These are phyloP conservation scores for Isoperla grammatica DNA, from an alignment of 2,888 invertebrate genomes.

Conservation along the genomic window DNA sequence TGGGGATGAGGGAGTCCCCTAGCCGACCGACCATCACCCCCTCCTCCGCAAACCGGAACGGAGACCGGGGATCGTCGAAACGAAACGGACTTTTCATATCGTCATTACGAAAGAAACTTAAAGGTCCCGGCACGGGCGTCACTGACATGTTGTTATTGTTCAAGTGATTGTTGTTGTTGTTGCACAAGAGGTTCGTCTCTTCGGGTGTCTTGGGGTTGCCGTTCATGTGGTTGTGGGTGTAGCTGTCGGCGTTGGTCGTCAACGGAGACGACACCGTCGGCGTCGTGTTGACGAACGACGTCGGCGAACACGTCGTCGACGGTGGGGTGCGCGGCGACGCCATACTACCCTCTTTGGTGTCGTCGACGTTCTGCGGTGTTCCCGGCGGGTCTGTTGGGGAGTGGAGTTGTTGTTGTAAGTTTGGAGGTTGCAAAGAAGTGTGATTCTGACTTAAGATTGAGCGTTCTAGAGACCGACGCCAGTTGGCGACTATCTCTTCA, in stretches of 20 bases:
- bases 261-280: constrained; percentile 27
- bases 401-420: constrained; percentile 44
- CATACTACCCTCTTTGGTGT: constrained; percentile 47
- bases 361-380: constrained; percentile 50
- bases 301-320: constrained; percentile 36
- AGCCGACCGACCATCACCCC: constrained; percentile 71
- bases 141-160: constrained; percentile 31
- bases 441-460: constrained; percentile 38
- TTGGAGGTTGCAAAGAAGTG: constrained; percentile 40
- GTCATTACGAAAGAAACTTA: constrained; percentile 39
- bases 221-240: constrained; percentile 35
- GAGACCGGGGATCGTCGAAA: constrained; percentile 72
- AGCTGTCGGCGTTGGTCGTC: constrained; percentile 26
- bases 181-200: constrained; percentile 38
- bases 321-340: constrained; percentile 45
- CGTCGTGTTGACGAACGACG: constrained; percentile 36
- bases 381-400: constrained; percentile 44
- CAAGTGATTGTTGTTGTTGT: constrained; percentile 41
- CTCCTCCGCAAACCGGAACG: constrained; percentile 80
- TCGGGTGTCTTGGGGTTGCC: constrained; percentile 52
- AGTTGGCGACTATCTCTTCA: constrained; percentile 75
- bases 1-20: constrained; percentile 86
- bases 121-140: constrained; percentile 34
- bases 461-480: constrained; percentile 64
- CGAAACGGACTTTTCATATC: constrained; percentile 63